Percentiles rank a stretch among this genome's conserved stretches.
Conservation (phyloP, 1,140 invertebrate genomes). For the Cotesia typhae region DNA sequence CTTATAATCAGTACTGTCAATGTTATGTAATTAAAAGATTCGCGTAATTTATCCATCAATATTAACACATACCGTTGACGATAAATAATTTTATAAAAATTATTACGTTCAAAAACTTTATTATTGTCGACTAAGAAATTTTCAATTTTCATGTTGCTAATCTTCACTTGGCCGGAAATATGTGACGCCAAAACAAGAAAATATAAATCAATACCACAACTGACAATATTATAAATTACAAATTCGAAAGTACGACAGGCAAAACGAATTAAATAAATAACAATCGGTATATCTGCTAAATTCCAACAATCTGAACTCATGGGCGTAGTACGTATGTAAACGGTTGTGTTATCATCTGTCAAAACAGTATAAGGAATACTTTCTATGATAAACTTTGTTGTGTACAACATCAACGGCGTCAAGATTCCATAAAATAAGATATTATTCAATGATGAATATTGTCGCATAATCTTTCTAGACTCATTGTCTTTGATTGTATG, state of each 20-base stretch:
- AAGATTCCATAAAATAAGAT: constrained; percentile 9
- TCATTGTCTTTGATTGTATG: neutral
- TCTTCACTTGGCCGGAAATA: neutral
- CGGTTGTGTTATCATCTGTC: neutral
- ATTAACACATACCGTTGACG: neutral
- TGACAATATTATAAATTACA: no score
- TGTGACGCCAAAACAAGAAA: neutral
- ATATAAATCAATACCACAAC: neutral
- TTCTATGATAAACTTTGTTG: neutral
- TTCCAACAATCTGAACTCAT: neutral
- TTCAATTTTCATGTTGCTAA: neutral
- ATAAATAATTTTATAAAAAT: neutral
- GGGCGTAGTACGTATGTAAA: neutral
- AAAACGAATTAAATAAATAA: no score
- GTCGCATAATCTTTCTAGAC: constrained; percentile 5
- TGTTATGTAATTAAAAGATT: no score
- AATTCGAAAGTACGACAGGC: no score
- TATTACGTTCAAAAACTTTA: neutral
- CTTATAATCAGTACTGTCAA: no score
- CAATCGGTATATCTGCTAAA: neutral
- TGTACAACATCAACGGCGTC: constrained; percentile 9
- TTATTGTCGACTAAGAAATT: neutral
- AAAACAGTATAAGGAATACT: neutral
- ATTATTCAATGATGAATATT: constrained; percentile 10
- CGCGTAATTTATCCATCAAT: neutral